Conservation (phyloP, 2,888 invertebrate genomes). For the Seladonia tumulorum region DNA sequence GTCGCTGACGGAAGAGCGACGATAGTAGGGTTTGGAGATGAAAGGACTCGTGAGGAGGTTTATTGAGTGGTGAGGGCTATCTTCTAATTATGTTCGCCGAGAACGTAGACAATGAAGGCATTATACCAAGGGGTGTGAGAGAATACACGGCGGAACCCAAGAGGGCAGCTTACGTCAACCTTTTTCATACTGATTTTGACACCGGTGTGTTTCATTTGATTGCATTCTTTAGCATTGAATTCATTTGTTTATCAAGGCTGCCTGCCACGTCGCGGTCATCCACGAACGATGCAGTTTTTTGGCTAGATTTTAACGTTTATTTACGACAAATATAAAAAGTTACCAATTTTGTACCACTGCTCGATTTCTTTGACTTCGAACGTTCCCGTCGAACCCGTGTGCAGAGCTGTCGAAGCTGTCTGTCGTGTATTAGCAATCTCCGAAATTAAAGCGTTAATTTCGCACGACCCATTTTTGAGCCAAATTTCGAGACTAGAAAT, state of each 20-base stretch:
- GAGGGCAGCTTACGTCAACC: neutral
- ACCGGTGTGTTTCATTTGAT: neutral
- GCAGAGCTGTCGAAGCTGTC: neutral
- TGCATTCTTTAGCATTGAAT: neutral
- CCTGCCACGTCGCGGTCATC: neutral
- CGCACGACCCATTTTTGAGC: neutral
- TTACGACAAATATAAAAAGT: neutral
- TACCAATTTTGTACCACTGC: neutral
- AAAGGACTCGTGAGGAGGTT: constrained; percentile 2
- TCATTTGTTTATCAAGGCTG: neutral
- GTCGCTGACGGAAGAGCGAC: neutral
- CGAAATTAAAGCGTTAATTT: neutral
- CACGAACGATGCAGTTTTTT: neutral
- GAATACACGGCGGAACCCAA: neutral
- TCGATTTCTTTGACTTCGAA: neutral
- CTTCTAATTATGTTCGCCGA: constrained; percentile 9
- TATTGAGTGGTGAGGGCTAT: neutral
- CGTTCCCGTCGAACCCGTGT: neutral
- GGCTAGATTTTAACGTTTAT: neutral
- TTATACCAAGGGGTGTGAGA: neutral
- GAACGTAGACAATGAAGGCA: constrained; percentile 4
- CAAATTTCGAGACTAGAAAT: neutral
- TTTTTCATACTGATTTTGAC: neutral
- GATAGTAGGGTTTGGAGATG: neutral
- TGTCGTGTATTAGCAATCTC: neutral